Percentiles rank a stretch among this genome's conserved stretches.
Evolutionary conservation across 1,140 invertebrate species (phyloP).

Genomic region (Pseudobourletiella spinata): DNA sequence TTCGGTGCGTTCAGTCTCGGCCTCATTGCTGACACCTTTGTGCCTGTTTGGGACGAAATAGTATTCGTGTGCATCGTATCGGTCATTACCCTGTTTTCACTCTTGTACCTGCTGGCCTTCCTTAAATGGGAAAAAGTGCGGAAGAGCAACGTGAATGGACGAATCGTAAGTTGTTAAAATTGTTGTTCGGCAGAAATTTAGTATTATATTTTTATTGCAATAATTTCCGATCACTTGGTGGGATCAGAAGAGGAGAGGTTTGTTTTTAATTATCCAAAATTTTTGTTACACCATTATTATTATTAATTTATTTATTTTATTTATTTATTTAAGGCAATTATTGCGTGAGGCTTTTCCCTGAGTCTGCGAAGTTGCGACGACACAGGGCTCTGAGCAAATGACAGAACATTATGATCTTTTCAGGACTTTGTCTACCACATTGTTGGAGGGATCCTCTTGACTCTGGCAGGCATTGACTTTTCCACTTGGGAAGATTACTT

Average conservation of each 20-base stretch:
- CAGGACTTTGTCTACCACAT: constrained; percentile 5
- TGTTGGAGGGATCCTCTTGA: neutral
- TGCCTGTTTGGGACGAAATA: neutral
- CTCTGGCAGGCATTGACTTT: neutral
- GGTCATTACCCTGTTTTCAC: neutral
- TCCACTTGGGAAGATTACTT: neutral
- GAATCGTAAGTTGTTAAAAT: constrained; percentile 2
- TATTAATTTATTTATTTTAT: too few species aligned
- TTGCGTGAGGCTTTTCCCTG: too few species aligned
- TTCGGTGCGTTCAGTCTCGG: neutral
- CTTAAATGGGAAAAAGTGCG: neutral
- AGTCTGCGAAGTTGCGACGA: too few species aligned
- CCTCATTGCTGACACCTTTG: neutral
- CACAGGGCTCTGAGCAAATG: too few species aligned
- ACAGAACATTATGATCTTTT: too few species aligned
- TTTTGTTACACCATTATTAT: too few species aligned
- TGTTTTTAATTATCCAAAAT: too few species aligned
- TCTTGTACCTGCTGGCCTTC: neutral
- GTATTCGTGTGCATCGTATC: neutral
- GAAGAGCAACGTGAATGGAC: neutral
- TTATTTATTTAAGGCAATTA: too few species aligned
- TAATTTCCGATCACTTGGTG: too few species aligned
- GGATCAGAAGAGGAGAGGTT: too few species aligned
- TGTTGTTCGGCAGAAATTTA: too few species aligned
- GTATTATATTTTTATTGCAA: too few species aligned